These are phyloP conservation scores for Coregonus suidteri DNA, from an alignment of 2,797 vertebrate genomes.

Conservation along the genomic window DNA sequence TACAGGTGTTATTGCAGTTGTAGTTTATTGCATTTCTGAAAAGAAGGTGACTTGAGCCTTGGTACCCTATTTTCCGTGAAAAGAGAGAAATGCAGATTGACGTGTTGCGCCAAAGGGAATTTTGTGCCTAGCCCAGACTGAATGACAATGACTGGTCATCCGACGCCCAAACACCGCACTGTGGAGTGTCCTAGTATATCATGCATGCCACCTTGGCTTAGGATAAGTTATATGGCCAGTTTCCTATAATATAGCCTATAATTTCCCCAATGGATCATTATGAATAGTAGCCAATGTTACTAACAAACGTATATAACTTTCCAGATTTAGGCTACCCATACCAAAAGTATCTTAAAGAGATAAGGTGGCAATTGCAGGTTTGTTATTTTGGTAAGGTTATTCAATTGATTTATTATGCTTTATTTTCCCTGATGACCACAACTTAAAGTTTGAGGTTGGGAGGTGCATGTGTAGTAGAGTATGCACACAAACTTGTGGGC, in stretches of 20 bases:
- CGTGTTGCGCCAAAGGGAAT: conserved; percentile 7
- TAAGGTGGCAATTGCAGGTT: too few relatives aligned
- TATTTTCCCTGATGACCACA: too few relatives aligned
- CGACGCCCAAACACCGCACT: conserved; percentile 12
- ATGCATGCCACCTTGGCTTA: neutral
- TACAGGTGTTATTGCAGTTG: neutral
- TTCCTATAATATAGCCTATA: neutral
- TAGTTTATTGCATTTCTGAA: neutral
- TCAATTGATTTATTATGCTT: too few relatives aligned
- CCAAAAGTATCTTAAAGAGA: too few relatives aligned
- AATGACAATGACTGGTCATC: conserved; percentile 18
- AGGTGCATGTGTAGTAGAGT: too few relatives aligned
- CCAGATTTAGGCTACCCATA: too few relatives aligned
- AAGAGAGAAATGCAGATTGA: neutral
- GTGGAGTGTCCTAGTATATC: neutral
- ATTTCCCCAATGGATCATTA: neutral
- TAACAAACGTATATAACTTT: too few relatives aligned
- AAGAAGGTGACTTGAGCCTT: neutral
- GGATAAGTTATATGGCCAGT: neutral
- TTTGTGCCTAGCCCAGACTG: conserved; percentile 11
- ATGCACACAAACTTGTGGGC: neutral
- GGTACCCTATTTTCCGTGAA: neutral
- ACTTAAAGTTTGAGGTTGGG: too few relatives aligned
- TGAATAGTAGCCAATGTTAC: too few relatives aligned
- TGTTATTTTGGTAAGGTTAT: too few relatives aligned